Percentiles rank a stretch among this genome's conserved stretches.
Evolutionary conservation across 2,797 vertebrate species (phyloP).

Genomic region (Synanceia verrucosa): DNA sequence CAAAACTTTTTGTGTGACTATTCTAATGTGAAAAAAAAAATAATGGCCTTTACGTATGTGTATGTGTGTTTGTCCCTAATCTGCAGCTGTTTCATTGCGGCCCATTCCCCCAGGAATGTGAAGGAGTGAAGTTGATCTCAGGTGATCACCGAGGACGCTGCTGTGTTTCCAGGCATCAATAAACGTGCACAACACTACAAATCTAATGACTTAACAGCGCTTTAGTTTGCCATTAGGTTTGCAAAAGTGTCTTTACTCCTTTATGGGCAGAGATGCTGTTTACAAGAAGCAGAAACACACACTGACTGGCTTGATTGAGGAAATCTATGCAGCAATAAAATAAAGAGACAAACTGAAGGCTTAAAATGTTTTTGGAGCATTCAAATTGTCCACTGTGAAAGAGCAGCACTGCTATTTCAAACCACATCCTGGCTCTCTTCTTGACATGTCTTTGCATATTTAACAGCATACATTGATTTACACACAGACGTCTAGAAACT

Average conservation of each 20-base stretch:
- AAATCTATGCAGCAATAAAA: conserved; percentile 5
- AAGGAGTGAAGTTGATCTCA: conserved; percentile 24
- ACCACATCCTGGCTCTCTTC: conserved; percentile 17
- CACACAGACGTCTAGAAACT: conserved; percentile 28
- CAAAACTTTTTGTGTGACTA: conserved; percentile 11
- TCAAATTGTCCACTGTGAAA: not conserved
- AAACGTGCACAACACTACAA: conserved; percentile 11
- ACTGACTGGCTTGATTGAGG: conserved; percentile 9
- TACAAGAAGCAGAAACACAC: conserved; percentile 3
- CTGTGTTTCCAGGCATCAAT: conserved; percentile 20
- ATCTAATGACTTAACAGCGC: not conserved
- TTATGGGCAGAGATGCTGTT: not conserved
- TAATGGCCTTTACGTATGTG: conserved; percentile 5
- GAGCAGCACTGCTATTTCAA: conserved; percentile 3
- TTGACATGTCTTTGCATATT: conserved; percentile 37
- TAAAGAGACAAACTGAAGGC: conserved; percentile 19
- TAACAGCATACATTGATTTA: conserved; percentile 47
- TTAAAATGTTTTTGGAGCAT: conserved; percentile 37
- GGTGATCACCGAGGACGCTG: conserved; percentile 10
- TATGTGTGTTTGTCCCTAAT: conserved; percentile 18
- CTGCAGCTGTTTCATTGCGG: conserved; percentile 42
- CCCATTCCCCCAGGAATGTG: conserved; percentile 6
- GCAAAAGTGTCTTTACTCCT: not conserved
- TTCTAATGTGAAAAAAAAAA: conserved; percentile 16
- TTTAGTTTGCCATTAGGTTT: conserved; percentile 11